phyloP scores from a whole-genome alignment of 2,888 invertebrate species.

The Norana najaformis region DNA sequence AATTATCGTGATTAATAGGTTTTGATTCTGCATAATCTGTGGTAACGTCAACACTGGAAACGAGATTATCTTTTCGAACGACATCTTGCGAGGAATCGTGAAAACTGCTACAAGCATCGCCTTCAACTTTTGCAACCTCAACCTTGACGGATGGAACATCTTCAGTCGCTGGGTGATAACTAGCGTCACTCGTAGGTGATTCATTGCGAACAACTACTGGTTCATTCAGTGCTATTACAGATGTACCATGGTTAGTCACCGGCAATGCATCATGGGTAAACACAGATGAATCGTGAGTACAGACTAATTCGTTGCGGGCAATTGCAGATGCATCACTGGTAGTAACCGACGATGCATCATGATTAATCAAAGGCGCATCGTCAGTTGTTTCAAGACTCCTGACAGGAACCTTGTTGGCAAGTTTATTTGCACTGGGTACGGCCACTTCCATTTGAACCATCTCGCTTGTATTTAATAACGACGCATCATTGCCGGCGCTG shows the following conservation, averaged over 20 bases:
- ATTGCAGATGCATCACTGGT: background rate
- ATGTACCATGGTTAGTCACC: background rate
- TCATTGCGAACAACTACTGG: background rate
- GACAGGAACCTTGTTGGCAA: background rate
- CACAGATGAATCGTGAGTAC: background rate
- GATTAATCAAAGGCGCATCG: background rate
- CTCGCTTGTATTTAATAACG: background rate
- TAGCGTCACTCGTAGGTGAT: background rate
- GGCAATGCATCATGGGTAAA: no score
- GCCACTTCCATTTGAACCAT: background rate
- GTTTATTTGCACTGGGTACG: background rate
- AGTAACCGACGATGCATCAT: no score
- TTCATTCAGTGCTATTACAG: background rate
- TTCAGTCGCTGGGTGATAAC: background rate
- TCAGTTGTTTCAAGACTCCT: background rate
- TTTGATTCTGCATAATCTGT: background rate
- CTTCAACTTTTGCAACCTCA: background rate
- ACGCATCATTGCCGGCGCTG: background rate
- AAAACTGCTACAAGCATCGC: background rate
- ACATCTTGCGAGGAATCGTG: background rate
- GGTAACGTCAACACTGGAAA: background rate
- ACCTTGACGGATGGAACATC: background rate
- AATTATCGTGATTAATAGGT: background rate
- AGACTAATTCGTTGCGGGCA: no score
- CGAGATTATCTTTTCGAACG: background rate